Conservation (phyloP, 1,140 invertebrate species). For the Drosophila ercepeae region DNA sequence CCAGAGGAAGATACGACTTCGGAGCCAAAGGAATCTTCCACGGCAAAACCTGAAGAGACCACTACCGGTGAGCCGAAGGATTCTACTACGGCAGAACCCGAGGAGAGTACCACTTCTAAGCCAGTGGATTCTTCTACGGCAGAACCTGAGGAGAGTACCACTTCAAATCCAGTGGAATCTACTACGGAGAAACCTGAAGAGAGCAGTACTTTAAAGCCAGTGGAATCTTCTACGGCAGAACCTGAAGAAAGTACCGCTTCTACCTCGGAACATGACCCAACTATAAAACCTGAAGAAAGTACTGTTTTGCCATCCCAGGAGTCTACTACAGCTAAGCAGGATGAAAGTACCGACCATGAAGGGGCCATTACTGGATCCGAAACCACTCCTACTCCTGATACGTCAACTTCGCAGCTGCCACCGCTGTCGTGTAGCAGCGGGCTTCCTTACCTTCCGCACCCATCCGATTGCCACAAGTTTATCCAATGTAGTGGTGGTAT, state of each 20-base stretch:
- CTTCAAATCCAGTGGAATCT: neutral
- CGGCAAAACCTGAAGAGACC: neutral
- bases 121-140: neutral
- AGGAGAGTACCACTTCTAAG: neutral
- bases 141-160: neutral
- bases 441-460: constrained; percentile 28
- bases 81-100: neutral
- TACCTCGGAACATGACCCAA: neutral
- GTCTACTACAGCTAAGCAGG: neutral
- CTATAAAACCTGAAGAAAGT: neutral
- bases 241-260: neutral
- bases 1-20: neutral
- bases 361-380: neutral
- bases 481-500: constrained; percentile 39
- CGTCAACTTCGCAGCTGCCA: neutral
- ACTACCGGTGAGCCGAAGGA: neutral
- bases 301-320: neutral
- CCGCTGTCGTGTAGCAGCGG: constrained; percentile 21
- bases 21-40: neutral
- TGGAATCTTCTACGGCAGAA: neutral
- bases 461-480: constrained; percentile 40
- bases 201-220: neutral
- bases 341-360: neutral
- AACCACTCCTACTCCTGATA: neutral
- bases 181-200: neutral